Evolutionary conservation across 2,888 invertebrate species (phyloP).

Genomic region (Rhagonycha fulva): DNA sequence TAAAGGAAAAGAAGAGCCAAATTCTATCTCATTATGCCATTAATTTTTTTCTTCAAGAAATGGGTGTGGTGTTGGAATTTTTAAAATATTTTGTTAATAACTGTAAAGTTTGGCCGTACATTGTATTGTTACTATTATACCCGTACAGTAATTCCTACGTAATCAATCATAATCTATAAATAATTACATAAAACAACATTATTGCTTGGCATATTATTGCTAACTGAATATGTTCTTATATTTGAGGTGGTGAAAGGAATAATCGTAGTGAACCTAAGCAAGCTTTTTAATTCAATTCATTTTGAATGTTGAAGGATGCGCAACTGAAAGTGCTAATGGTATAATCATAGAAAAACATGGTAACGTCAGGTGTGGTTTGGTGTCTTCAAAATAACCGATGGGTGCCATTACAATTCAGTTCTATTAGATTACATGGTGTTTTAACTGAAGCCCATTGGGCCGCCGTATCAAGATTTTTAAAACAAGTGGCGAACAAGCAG

Average conservation of each 20-base stretch:
- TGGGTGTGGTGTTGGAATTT: background rate
- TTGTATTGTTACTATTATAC: background rate
- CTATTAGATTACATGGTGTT: slow-evolving; percentile 68
- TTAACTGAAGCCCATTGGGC: slow-evolving; percentile 69
- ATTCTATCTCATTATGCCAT: background rate
- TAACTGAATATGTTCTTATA: background rate
- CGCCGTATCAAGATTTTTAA: slow-evolving; percentile 67
- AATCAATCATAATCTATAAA: background rate
- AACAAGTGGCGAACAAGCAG: slow-evolving; percentile 66
- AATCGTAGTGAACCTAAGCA: background rate
- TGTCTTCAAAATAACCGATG: slow-evolving; percentile 70
- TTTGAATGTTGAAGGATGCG: background rate
- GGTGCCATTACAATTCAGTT: slow-evolving; percentile 69
- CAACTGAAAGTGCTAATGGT: slow-evolving; percentile 2
- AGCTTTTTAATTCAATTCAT: background rate
- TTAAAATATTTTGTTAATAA: background rate
- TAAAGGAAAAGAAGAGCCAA: background rate
- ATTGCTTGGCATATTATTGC: background rate
- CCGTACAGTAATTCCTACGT: background rate
- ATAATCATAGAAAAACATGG: slow-evolving; percentile 53
- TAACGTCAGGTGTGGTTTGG: slow-evolving; percentile 68
- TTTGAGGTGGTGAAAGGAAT: slow-evolving; percentile 5
- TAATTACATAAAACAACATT: background rate
- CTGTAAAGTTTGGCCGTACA: background rate
- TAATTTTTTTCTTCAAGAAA: background rate